Conservation (phyloP, 2,113 vertebrate genomes). For the Scortum barcoo region DNA sequence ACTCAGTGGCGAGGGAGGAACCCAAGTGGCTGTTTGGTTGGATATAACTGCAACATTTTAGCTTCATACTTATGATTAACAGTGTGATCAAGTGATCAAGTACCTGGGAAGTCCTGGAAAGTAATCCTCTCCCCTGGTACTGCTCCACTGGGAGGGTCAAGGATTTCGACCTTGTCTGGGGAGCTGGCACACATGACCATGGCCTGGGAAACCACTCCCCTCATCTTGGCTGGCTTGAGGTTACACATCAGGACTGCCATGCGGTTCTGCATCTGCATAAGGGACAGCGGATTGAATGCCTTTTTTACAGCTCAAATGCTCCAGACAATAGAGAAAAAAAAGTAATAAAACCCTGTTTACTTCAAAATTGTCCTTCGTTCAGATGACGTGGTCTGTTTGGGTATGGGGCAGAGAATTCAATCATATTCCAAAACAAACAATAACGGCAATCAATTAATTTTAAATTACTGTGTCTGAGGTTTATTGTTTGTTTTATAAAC, state of each 20-base stretch:
- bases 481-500: slow-evolving; percentile 44
- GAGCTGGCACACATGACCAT: slow-evolving; percentile 98
- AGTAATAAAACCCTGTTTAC: background rate
- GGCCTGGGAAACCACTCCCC: slow-evolving; percentile 94
- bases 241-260: slow-evolving; percentile 96
- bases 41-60: background rate
- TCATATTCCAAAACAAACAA: slow-evolving; percentile 32
- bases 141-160: slow-evolving; percentile 90
- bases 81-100: background rate
- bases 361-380: background rate
- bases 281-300: background rate
- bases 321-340: background rate
- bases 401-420: background rate
- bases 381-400: slow-evolving; percentile 17
- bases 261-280: slow-evolving; percentile 93
- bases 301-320: background rate
- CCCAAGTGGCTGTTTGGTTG: background rate
- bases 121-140: slow-evolving; percentile 92
- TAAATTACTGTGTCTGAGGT: slow-evolving; percentile 21
- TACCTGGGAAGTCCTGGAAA: slow-evolving; percentile 92
- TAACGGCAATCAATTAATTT: slow-evolving; percentile 4
- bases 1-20: background rate
- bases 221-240: slow-evolving; percentile 95
- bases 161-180: slow-evolving; percentile 94
- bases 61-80: background rate